phyloP scores from a whole-genome alignment of 1,140 invertebrate genomes.

The Euura lappo region DNA sequence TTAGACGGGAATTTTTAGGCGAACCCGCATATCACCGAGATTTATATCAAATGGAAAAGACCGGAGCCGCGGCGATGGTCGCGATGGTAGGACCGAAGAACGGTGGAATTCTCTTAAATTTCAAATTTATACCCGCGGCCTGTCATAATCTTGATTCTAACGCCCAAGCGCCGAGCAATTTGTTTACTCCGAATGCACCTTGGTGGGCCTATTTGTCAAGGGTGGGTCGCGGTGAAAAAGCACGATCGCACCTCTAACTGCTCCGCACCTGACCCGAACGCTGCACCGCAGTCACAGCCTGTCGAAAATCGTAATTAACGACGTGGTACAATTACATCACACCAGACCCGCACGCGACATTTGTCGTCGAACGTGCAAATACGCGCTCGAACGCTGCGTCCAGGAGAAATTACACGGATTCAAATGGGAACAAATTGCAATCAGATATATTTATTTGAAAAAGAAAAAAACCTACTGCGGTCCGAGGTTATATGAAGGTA shows the following conservation, averaged over 20 bases:
- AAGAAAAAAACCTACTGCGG: too few relatives aligned
- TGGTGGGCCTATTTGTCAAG: slow-evolving; percentile 55
- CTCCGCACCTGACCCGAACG: slow-evolving; percentile 9
- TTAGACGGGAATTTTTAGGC: slow-evolving; percentile 58
- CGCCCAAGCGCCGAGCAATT: slow-evolving; percentile 42
- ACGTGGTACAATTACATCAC: too few relatives aligned
- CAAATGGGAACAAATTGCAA: slow-evolving; percentile 48
- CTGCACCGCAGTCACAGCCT: background rate
- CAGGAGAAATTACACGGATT: slow-evolving; percentile 19
- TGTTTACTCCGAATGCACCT: slow-evolving; percentile 32
- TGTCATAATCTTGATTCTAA: slow-evolving; percentile 60
- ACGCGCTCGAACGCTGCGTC: background rate
- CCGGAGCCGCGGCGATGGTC: slow-evolving; percentile 21
- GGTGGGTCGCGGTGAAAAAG: background rate
- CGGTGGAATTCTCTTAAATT: slow-evolving; percentile 57
- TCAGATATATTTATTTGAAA: slow-evolving; percentile 41
- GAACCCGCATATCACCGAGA: slow-evolving; percentile 62
- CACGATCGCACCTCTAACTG: too few relatives aligned
- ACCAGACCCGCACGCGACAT: too few relatives aligned
- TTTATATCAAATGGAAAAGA: slow-evolving; percentile 50
- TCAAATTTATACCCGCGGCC: slow-evolving; percentile 57
- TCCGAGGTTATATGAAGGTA: slow-evolving; percentile 35
- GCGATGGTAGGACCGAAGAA: slow-evolving; percentile 17
- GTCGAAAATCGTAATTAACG: background rate
- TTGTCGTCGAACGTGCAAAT: background rate